Percentiles rank a stretch among this genome's conserved stretches.
Conservation (phyloP, 2,113 vertebrate genomes). For the Forbesichthys papilliferus region DNA sequence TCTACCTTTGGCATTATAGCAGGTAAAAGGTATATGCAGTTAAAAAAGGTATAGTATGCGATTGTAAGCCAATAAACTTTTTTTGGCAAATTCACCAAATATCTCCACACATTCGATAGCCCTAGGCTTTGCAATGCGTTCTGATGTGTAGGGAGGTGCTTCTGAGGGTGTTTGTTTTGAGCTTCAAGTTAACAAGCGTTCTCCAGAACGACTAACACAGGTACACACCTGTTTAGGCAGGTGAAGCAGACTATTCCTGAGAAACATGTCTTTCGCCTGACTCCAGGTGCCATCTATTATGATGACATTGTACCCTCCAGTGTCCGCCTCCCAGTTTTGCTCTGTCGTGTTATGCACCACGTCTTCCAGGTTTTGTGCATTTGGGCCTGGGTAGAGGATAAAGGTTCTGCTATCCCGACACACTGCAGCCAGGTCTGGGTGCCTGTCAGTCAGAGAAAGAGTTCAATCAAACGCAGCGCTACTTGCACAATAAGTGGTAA, state of each 20-base stretch:
- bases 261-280: conserved; percentile 97
- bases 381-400: conserved; percentile 90
- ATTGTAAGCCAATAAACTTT: no score
- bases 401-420: conserved; percentile 85
- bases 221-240: conserved; percentile 87
- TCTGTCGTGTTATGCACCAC: conserved; percentile 79
- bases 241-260: conserved; percentile 89
- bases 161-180: no score
- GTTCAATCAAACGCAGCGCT: no score
- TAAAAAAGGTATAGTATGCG: no score
- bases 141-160: no score
- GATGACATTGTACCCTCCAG: conserved; percentile 80
- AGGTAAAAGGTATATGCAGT: no score
- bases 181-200: no score
- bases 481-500: neutral
- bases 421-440: conserved; percentile 86
- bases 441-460: conserved; percentile 69
- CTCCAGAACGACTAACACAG: neutral
- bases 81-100: no score
- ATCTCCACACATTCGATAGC: no score
- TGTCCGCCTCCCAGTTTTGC: conserved; percentile 63
- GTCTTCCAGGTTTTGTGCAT: conserved; percentile 85
- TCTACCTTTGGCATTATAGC: no score
- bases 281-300: conserved; percentile 98
- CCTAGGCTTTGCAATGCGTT: no score